Base-by-base conservation (phyloP, 2,113 vertebrate species). In the Cichladusa arquata region DNA sequence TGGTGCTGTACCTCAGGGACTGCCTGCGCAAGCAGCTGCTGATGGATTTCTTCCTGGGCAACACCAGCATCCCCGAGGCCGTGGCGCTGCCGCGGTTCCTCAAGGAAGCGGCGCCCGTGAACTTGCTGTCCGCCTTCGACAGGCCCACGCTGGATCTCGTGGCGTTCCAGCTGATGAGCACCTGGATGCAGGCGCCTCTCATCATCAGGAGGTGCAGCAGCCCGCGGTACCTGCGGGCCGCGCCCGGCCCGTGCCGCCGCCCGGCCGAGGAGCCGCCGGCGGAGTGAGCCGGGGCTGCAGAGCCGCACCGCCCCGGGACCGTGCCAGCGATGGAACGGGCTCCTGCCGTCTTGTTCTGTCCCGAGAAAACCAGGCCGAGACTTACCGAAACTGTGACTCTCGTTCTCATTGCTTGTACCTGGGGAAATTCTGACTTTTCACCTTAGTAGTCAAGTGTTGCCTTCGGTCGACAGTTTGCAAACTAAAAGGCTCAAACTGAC, bases 11-110 rank as follows among this genome's bases (percentile, higher is more conserved):
- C 95, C 97, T 99, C 33, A 88, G 97, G 92, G 98, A 98, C 36
- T 97, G 97, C 69, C 97, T 99, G 88, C 97, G 97, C 67, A 95
- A 90, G 76, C 97, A 93, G 25, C 86, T 93, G n/a, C 97, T 99
- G 48, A 97, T 97, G 85, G 98, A 99, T 95, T 97, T 98, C 34
- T 98, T 99, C 74, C 92, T 99, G 53, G 97, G 98, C 44, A 98
- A 96, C 13, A 3, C 54, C 25, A 66, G 93, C 24, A 69, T 98
- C 2, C 96, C 98, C 0, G 98, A 98, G 45, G 97, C 98, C 4
- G 90, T 98, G 24, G 76, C 94, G 0, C 76, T 98, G 87, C 98
- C 98, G 20, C 98, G 98, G n/a, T 94, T 98, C 15, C 95, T 98
- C 61, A 98, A 98, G 31, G 98, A 98, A 51, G 97, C 97, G 0